Percentiles rank a stretch among this genome's conserved stretches.
phyloP scores from a whole-genome alignment of 2,888 invertebrate species.

The Leptopilina syphax region DNA sequence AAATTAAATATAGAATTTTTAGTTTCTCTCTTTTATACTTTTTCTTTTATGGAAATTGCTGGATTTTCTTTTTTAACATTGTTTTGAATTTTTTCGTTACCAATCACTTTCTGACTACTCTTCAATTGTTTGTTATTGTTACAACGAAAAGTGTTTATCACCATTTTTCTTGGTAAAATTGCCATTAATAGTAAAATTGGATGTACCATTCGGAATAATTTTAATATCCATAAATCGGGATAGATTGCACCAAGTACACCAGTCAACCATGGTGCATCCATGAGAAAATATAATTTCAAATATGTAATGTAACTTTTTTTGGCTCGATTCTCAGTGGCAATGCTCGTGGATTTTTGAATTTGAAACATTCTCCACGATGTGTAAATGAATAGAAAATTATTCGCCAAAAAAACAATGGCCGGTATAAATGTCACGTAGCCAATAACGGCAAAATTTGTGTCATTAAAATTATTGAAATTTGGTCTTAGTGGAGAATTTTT shows the following conservation, averaged over 20 bases:
- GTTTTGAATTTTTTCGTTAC: neutral
- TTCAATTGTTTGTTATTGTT: neutral
- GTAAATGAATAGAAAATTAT: constrained; percentile 62
- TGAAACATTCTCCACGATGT: constrained; percentile 63
- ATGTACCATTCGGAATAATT: constrained; percentile 66
- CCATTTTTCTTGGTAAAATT: constrained; percentile 62
- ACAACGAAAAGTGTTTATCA: constrained; percentile 24
- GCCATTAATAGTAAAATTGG: constrained; percentile 66
- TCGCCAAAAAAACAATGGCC: constrained; percentile 54
- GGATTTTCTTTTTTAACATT: neutral
- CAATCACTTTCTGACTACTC: neutral
- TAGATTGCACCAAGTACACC: constrained; percentile 65
- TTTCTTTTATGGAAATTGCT: too few species aligned
- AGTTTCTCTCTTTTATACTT: too few species aligned
- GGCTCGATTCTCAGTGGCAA: constrained; percentile 55
- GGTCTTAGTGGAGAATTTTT: constrained; percentile 61
- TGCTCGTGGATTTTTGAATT: constrained; percentile 58
- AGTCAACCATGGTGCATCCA: constrained; percentile 67
- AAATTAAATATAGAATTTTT: too few species aligned
- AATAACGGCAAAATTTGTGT: constrained; percentile 57
- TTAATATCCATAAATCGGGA: constrained; percentile 66
- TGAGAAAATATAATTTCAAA: constrained; percentile 64
- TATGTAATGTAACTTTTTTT: constrained; percentile 64
- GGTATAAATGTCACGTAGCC: constrained; percentile 60
- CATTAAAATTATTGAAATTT: constrained; percentile 61